Conservation (phyloP, 2,888 invertebrate species). For the Athripsodes cinereus region DNA sequence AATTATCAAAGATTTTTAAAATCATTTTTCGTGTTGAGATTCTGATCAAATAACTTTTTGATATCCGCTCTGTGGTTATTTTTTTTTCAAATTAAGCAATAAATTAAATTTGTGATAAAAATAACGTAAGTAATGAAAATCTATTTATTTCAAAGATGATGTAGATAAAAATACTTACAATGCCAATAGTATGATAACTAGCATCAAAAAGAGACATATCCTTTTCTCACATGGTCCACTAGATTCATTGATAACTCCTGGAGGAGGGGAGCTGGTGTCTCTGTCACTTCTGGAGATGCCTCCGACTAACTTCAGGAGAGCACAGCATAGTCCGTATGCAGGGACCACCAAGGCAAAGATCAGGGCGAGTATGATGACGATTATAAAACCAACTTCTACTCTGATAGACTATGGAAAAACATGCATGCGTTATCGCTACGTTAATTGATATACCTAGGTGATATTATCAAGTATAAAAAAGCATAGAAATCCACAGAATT, state of each 20-base stretch:
- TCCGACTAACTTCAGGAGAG: constrained; percentile 48
- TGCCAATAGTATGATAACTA: constrained; percentile 41
- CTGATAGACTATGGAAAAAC: constrained; percentile 54
- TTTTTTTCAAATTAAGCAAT: neutral
- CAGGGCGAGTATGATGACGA: constrained; percentile 55
- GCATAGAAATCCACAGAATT: too few relatives aligned
- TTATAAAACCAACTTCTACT: constrained; percentile 64
- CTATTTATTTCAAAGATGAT: neutral
- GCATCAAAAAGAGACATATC: constrained; percentile 34
- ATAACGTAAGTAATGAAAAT: neutral
- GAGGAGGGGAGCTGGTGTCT: constrained; percentile 31
- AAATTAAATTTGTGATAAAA: neutral
- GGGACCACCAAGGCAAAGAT: constrained; percentile 61
- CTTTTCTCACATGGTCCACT: constrained; percentile 42
- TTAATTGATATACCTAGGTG: neutral
- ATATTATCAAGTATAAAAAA: too few relatives aligned
- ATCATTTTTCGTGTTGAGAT: too few relatives aligned
- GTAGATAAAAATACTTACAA: constrained; percentile 37
- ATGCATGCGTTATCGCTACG: constrained; percentile 25
- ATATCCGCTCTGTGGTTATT: too few relatives aligned
- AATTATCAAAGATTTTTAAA: neutral
- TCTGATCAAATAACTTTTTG: too few relatives aligned
- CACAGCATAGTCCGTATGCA: constrained; percentile 45
- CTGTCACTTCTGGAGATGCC: constrained; percentile 14
- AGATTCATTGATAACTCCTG: constrained; percentile 29